Conservation (phyloP, 2,113 vertebrate species). For the Zonotrichia leucophrys region DNA sequence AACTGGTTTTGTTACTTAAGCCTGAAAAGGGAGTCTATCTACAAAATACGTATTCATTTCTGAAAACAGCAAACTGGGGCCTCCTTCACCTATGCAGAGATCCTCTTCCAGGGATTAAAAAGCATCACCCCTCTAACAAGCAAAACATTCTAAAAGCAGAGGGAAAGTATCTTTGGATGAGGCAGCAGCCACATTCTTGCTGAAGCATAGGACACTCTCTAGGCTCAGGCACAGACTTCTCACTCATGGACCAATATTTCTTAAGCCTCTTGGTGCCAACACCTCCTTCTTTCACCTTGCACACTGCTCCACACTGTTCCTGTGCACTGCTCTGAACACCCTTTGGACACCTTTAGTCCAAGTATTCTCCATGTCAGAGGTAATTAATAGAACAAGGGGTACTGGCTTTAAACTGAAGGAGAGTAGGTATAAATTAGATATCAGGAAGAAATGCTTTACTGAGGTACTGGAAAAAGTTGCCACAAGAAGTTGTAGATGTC, state of each 20-base stretch:
- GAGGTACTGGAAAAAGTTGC: background rate
- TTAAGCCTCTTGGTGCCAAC: background rate
- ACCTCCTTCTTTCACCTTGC: background rate
- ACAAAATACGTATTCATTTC: background rate
- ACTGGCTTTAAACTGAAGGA: background rate
- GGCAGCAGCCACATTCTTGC: background rate
- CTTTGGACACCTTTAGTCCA: background rate
- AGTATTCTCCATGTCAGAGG: background rate
- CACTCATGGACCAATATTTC: background rate
- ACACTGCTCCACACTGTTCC: background rate
- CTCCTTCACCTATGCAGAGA: background rate
- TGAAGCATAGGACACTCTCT: background rate
- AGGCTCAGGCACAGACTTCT: background rate
- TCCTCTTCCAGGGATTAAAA: background rate
- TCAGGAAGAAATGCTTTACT: background rate
- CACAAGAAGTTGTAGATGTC: background rate
- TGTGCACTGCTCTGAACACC: background rate
- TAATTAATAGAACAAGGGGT: background rate
- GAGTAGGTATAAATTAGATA: background rate
- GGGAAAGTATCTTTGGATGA: background rate
- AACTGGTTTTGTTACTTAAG: background rate
- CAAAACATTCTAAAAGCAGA: background rate
- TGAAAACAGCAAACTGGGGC: background rate
- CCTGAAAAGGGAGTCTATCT: background rate
- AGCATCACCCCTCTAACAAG: background rate